Conservation (phyloP, 2,888 invertebrate species). For the Brassicogethes aeneus region DNA sequence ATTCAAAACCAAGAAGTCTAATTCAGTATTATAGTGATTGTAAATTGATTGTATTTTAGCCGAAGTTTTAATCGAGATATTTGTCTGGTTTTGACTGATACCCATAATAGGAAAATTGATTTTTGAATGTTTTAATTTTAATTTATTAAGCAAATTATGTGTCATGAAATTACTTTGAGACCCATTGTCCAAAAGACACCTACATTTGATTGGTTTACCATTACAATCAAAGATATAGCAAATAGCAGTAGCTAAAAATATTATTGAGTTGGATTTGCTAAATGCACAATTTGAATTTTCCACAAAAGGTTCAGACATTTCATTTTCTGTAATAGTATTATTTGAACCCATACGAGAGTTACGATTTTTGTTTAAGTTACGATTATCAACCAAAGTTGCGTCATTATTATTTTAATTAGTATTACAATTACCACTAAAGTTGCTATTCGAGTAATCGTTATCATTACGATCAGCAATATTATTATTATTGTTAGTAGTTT, state of each 20-base stretch:
- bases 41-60: not conserved
- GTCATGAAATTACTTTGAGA: not conserved
- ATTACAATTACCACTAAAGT: too few species aligned
- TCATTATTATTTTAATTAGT: too few species aligned
- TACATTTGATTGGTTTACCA: not conserved
- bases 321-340: too few species aligned
- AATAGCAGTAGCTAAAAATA: not conserved
- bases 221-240: not conserved
- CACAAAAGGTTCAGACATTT: too few species aligned
- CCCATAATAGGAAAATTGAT: not conserved
- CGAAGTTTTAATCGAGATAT: not conserved
- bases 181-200: not conserved
- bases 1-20: not conserved
- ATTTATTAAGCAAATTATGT: not conserved
- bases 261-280: too few species aligned
- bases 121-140: not conserved
- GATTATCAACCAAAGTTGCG: too few species aligned
- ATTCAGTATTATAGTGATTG: not conserved
- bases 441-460: too few species aligned
- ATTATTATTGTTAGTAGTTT: too few species aligned
- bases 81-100: not conserved
- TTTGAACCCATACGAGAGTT: too few species aligned
- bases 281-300: too few species aligned
- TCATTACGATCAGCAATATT: too few species aligned
- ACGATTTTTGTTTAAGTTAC: too few species aligned